phyloP scores from a whole-genome alignment of 92 coral and sea anemone genomes.

The Bergia puertoricense region DNA sequence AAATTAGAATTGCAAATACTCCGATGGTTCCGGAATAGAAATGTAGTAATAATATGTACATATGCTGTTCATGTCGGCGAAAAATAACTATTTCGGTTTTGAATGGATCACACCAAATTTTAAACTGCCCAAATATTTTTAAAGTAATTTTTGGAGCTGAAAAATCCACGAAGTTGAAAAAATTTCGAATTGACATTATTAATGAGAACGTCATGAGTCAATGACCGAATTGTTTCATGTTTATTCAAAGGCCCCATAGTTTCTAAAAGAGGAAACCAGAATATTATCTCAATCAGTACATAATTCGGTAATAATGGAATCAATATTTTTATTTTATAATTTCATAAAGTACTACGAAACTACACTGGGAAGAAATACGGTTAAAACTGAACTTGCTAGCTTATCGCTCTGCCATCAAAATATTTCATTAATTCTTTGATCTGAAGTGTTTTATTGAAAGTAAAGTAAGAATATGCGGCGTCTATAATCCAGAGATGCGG shows the following conservation, averaged over 20 bases:
- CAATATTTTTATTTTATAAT: background rate
- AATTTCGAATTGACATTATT: background rate
- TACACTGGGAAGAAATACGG: too few species aligned
- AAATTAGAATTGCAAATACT: conserved; percentile 43
- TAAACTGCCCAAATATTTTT: too few species aligned
- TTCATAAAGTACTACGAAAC: too few species aligned
- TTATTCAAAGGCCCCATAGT: background rate
- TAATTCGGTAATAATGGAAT: background rate
- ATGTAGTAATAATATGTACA: background rate
- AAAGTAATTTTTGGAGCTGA: background rate
- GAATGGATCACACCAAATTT: background rate
- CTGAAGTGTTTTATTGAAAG: too few species aligned
- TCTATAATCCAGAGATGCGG: too few species aligned
- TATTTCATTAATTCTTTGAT: too few species aligned
- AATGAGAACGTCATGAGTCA: conserved; percentile 5
- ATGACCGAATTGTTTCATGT: background rate
- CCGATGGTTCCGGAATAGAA: background rate
- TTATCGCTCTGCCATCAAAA: background rate
- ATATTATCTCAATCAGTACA: background rate
- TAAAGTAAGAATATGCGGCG: too few species aligned
- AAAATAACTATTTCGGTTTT: background rate
- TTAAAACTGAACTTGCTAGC: too few species aligned
- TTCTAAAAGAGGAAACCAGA: background rate
- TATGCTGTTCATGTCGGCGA: background rate
- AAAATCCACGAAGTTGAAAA: background rate